Evolutionary conservation across 2,888 invertebrate genomes (phyloP).

Genomic region (Diarsia brunnea): DNA sequence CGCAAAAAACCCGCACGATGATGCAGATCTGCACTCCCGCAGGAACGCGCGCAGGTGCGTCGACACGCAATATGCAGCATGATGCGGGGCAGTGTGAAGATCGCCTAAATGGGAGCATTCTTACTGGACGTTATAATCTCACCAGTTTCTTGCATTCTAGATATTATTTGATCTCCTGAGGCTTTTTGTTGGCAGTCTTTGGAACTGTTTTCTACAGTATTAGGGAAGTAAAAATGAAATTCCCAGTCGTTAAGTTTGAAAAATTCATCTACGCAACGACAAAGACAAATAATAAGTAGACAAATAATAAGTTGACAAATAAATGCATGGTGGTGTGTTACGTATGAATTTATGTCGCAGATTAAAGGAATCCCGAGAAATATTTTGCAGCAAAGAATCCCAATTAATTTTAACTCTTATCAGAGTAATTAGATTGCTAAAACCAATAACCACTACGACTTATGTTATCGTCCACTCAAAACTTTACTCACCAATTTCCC

Average conservation of each 20-base stretch:
- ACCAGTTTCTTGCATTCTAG: not conserved
- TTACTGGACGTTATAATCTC: too few relatives aligned
- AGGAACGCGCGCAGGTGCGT: too few relatives aligned
- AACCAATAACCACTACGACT: slow-evolving; percentile 24
- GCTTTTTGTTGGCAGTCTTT: not conserved
- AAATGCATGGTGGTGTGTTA: not conserved
- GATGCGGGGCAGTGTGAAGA: too few relatives aligned
- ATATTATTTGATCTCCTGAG: not conserved
- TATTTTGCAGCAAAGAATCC: not conserved
- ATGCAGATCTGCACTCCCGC: too few relatives aligned
- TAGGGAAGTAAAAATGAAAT: not conserved
- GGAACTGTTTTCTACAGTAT: not conserved
- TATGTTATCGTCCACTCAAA: slow-evolving; percentile 63
- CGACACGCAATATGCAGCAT: too few relatives aligned
- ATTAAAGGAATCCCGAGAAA: not conserved
- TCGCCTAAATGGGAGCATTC: too few relatives aligned
- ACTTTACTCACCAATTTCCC: slow-evolving; percentile 60
- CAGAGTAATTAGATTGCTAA: slow-evolving; percentile 16
- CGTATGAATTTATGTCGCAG: not conserved
- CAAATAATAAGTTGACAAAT: too few relatives aligned
- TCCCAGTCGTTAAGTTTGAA: too few relatives aligned
- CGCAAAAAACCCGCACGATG: too few relatives aligned
- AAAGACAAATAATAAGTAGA: too few relatives aligned
- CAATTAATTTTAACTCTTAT: slow-evolving; percentile 13
- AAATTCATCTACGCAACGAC: too few relatives aligned